Evolutionary conservation across 1,140 invertebrate species (phyloP), one percentile per base, ranked within the genome.

Genomic region (Scaptodrosophila lebanonensis): DNA sequence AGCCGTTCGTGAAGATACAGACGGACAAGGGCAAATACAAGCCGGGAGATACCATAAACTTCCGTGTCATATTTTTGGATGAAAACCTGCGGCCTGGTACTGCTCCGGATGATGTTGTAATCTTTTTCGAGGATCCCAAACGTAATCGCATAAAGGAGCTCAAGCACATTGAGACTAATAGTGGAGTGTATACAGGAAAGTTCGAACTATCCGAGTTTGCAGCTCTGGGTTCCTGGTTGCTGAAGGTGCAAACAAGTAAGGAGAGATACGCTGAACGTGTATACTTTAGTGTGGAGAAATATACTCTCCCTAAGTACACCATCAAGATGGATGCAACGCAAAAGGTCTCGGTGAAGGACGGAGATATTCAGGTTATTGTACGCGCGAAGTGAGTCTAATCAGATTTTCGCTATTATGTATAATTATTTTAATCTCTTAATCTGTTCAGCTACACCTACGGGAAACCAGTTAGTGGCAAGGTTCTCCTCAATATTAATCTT

Each of bases 21-120:
- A 98, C 96, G 0, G 97, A 99, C 86, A 95, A 97, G 88, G 92
- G 94, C 1, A 93, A 98, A 49, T 99, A 98, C 85, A 95, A 97
- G 84, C 96, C 96, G 1, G 93, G 93, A 11, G 91, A 94, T 71
- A 92, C 91, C 52, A 91, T 98, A 16, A 91, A 93, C 75, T 98
- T 97, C 77, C 91, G 97, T 57, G 92, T 94, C n/a, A 88, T 98
- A 43, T 90, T 95, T 20, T 87, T 97, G 22, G 92, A 95, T 85
- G 91, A 93, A 3, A 90, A 93, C 66, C 85, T 97, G 16, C 91
- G 91, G 66, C 95, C 86, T 0, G 43, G 38, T 91, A 82, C 95
- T 94, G 82, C 91, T 93, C 67, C 92, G 91, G 36, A 88, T 95
- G 45, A 90, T 93, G 36, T 88, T 6, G 66, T 75, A 1, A 47